Percentiles rank a stretch among this genome's conserved stretches.
phyloP scores from a whole-genome alignment of 2,797 vertebrate species.

The Botia kubotai region DNA sequence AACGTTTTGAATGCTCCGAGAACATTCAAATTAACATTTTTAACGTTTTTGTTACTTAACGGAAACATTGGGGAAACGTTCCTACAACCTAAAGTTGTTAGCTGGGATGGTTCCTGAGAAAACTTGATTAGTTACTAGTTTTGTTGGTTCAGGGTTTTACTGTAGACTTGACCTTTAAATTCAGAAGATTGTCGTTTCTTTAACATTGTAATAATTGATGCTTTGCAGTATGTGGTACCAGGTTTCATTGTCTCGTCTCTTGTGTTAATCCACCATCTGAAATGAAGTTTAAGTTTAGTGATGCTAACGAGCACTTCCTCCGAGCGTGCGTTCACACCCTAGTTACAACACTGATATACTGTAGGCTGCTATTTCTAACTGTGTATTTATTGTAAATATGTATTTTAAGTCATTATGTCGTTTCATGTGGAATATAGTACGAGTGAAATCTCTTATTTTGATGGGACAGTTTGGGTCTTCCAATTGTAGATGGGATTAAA shows the following conservation, averaged over 20 bases:
- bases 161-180: slow-evolving; percentile 65
- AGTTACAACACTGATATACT: slow-evolving; percentile 83
- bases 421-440: slow-evolving; percentile 62
- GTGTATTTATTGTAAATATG: slow-evolving; percentile 85
- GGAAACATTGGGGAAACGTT: too few species aligned
- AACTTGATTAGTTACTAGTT: slow-evolving; percentile 86
- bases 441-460: slow-evolving; percentile 62
- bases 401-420: slow-evolving; percentile 74
- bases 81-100: too few species aligned
- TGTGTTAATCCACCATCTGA: slow-evolving; percentile 50
- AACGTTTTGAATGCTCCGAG: too few species aligned
- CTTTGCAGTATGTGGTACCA: slow-evolving; percentile 54
- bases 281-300: slow-evolving; percentile 73
- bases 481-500: slow-evolving; percentile 46
- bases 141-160: slow-evolving; percentile 81
- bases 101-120: slow-evolving; percentile 80
- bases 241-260: slow-evolving; percentile 42
- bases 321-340: slow-evolving; percentile 76
- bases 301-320: slow-evolving; percentile 84
- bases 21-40: too few species aligned
- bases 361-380: slow-evolving; percentile 88
- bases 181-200: slow-evolving; percentile 70
- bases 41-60: too few species aligned
- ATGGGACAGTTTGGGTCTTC: slow-evolving; percentile 64
- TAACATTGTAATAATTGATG: slow-evolving; percentile 73